These are phyloP conservation scores for Falco biarmicus DNA, from an alignment of 2,797 vertebrate genomes.

Conservation along the genomic window DNA sequence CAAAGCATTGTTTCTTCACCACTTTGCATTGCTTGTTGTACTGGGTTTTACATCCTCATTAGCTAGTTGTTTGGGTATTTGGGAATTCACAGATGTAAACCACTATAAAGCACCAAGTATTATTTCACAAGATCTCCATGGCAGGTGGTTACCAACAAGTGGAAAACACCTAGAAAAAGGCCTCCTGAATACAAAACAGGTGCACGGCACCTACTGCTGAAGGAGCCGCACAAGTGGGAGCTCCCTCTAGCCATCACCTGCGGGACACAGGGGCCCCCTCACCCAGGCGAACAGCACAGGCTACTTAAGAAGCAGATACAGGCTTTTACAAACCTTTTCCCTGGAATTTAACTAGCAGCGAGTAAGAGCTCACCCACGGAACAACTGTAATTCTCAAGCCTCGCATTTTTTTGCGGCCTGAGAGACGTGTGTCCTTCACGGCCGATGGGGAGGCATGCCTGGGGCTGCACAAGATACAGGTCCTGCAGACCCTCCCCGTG, in stretches of 20 bases:
- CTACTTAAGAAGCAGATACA: accelerated
- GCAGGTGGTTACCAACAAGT: neutral
- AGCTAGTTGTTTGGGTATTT: neutral
- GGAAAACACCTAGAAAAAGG: neutral
- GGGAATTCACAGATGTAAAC: neutral
- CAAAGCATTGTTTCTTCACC: neutral
- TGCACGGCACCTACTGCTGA: neutral
- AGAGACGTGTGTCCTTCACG: accelerated
- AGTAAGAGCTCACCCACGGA: neutral
- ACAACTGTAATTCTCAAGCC: accelerated
- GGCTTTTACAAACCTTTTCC: accelerated
- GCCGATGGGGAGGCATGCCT: accelerated
- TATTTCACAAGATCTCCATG: accelerated
- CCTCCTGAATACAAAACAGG: neutral
- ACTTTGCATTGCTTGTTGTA: neutral
- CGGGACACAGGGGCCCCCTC: no score
- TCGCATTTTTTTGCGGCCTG: accelerated
- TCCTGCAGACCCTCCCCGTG: accelerated
- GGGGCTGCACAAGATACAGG: neutral
- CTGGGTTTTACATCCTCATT: neutral
- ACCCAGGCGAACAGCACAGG: accelerated
- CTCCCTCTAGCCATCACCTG: accelerated
- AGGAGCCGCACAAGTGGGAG: neutral
- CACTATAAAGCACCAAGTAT: neutral
- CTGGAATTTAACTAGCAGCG: no score